These are phyloP conservation scores for Batillaria attramentaria DNA, from an alignment of 1,140 invertebrate genomes.

Conservation along the genomic window DNA sequence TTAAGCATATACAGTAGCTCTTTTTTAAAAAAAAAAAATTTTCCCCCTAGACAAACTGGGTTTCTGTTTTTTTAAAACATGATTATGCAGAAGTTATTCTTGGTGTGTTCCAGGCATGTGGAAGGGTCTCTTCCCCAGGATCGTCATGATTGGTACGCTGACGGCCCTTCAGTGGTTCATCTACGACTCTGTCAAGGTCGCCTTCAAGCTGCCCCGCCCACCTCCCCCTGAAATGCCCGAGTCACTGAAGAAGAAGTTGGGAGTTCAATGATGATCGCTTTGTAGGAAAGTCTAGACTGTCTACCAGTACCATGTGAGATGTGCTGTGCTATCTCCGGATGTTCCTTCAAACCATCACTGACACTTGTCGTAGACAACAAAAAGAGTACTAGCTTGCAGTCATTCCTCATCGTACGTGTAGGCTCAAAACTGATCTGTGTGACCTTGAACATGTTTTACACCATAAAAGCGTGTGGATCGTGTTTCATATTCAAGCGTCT, in stretches of 20 bases:
- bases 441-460: no score
- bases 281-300: neutral
- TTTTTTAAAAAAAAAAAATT: no score
- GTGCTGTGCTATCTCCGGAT: constrained; percentile 18
- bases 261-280: constrained; percentile 36
- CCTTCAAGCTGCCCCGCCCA: constrained; percentile 89
- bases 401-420: neutral
- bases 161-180: constrained; percentile 99
- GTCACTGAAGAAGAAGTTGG: constrained; percentile 78
- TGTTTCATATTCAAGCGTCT: neutral
- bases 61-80: no score
- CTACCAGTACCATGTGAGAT: neutral
- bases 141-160: constrained; percentile 99
- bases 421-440: neutral
- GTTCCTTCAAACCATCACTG: neutral
- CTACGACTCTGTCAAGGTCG: constrained; percentile 91
- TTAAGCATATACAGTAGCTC: no score
- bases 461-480: neutral
- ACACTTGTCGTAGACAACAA: neutral
- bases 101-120: constrained; percentile 81
- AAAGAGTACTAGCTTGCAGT: neutral
- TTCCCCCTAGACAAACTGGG: no score
- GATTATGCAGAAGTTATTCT: no score
- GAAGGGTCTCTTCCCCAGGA: constrained; percentile 97
- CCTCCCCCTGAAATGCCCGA: constrained; percentile 99